A percentile compares a stretch with the other conserved stretches of the same genome.
These are phyloP conservation scores for Trachelus tabidus DNA, from an alignment of 2,888 invertebrate species.

Conservation along the genomic window DNA sequence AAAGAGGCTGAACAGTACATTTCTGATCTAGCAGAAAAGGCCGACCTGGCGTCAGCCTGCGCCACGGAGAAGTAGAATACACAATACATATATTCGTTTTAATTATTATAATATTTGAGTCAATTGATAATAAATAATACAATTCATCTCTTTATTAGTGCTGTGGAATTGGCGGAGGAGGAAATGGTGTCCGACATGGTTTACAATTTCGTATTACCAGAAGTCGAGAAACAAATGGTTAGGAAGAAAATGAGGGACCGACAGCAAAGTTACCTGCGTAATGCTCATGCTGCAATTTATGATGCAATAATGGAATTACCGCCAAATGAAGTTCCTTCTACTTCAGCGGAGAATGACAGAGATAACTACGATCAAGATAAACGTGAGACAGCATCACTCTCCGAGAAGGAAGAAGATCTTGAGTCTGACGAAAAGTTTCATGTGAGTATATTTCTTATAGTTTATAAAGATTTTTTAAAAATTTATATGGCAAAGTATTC, in stretches of 20 bases:
- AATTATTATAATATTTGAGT: not conserved
- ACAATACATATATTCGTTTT: constrained; percentile 30
- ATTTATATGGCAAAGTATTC: not conserved
- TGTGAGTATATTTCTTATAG: not conserved
- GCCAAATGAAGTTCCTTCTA: not conserved
- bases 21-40: constrained; percentile 68
- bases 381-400: not conserved
- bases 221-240: constrained; percentile 65
- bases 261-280: constrained; percentile 62
- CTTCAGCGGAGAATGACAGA: not conserved
- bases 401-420: constrained; percentile 4
- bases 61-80: constrained; percentile 57
- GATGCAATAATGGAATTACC: constrained; percentile 42
- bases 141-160: constrained; percentile 18
- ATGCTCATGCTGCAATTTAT: constrained; percentile 64
- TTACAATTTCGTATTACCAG: constrained; percentile 63
- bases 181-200: constrained; percentile 55
- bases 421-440: not conserved
- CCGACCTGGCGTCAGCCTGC: constrained; percentile 70
- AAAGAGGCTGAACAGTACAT: constrained; percentile 70
- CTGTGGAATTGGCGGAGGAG: constrained; percentile 37
- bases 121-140: not conserved
- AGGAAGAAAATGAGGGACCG: constrained; percentile 59
- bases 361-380: not conserved
- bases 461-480: not conserved